Conservation (phyloP, 2,888 invertebrate species). For the Tortrix viridana region DNA sequence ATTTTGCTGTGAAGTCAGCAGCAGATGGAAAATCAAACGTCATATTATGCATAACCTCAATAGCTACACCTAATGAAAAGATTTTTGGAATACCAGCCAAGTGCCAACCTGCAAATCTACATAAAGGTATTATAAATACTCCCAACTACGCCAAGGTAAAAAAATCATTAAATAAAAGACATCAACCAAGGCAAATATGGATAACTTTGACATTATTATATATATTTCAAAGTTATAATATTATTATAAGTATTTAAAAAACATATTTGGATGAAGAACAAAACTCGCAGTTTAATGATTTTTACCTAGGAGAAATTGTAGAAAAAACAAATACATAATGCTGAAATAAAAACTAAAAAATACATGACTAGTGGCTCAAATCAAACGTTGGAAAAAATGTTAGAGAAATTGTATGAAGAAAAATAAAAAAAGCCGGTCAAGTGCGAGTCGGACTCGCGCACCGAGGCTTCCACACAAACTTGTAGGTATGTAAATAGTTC, state of each 20-base stretch:
- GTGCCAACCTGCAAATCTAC: slow-evolving; percentile 1
- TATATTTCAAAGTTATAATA: too few species aligned
- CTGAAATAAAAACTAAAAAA: too few species aligned
- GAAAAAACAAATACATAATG: background rate
- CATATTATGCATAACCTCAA: too few species aligned
- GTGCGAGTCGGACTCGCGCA: too few species aligned
- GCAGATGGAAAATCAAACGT: background rate
- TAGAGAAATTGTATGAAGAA: too few species aligned
- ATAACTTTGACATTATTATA: background rate
- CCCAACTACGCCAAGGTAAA: background rate
- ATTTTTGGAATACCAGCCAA: background rate
- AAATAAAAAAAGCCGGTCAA: too few species aligned
- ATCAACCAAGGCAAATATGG: background rate
- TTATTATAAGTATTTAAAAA: too few species aligned
- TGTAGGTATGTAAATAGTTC: too few species aligned
- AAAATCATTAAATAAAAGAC: slow-evolving; percentile 2
- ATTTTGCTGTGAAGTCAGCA: slow-evolving; percentile 7
- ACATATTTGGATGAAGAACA: too few species aligned
- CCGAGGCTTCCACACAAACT: too few species aligned
- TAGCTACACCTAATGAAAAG: too few species aligned
- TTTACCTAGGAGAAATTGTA: background rate
- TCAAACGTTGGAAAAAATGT: background rate
- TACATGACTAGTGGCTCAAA: background rate
- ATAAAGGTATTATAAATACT: background rate
- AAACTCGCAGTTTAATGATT: background rate